Base-by-base conservation (phyloP, 64 coral and sea anemone genomes). In the Pocillopora verrucosa region DNA sequence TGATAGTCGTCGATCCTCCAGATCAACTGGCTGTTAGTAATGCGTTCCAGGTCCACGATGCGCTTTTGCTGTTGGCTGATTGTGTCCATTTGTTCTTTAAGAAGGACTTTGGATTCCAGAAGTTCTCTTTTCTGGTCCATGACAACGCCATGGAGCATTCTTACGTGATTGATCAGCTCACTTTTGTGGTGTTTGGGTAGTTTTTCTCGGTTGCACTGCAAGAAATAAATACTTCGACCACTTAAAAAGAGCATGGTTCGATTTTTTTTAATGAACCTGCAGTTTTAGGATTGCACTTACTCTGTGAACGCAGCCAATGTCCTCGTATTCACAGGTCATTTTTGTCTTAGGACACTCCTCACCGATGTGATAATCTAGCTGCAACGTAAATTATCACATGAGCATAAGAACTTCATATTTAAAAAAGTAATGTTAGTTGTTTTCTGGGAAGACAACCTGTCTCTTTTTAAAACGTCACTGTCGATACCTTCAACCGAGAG, bases 1-100 rank as follows among this genome's bases (percentile, higher is more conserved):
- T 67, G 69, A n/a, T 92, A 94, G 51, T 98, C 92, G 30, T 98
- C 96, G 22, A 98, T 94, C 59, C 96, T 83, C 96, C 96, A 98
- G 34, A 98, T 92, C 65, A 98, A 82, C 22, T 92, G 92, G 61
- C 90, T 94, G 82, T 90, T 90, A 9, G 92, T 90, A 60, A 98
- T 98, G 30, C 80, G 92, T 87, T 98, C 92, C 60, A 98, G 70
- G 80, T 98, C 93, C 22, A 82, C 96, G 15, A 94, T 79, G 13
- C 92, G 90, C 58, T 77, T 75, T 38, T 92, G 87, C 17, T 87
- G 65, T 22, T 70, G 60, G 16, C 82, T 65, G 22, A 90, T 91
- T 25, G 65, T 20, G 16, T 83, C 85, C 13, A 81, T 87, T 34
- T 94, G 92, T 59, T 91, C 92, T 12, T 73, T 58, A 1, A 98